Conservation (phyloP, 2,888 invertebrate genomes). For the Athalia rosae region DNA sequence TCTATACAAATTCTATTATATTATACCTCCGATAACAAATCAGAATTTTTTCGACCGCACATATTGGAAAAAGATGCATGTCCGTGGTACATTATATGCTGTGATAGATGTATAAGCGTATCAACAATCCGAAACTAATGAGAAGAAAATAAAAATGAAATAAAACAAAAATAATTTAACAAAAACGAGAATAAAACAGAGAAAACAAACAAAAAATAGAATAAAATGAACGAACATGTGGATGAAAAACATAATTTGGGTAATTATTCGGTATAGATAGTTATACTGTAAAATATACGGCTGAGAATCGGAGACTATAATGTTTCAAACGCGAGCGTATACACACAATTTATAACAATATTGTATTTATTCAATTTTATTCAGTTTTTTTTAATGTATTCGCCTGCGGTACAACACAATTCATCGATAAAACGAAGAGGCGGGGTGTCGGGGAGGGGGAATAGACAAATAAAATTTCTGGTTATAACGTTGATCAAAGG, state of each 20-base stretch:
- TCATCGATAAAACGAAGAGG: no score
- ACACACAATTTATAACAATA: no score
- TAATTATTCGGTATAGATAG: background rate
- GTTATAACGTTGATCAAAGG: no score
- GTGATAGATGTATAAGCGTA: slow-evolving; percentile 69
- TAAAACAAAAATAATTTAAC: slow-evolving; percentile 33
- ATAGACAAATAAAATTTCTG: no score
- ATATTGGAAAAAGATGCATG: background rate
- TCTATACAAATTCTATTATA: no score
- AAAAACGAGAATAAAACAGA: no score
- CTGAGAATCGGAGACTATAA: background rate
- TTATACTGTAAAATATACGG: background rate
- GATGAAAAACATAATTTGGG: slow-evolving; percentile 17
- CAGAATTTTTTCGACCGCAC: background rate
- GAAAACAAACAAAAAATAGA: slow-evolving; percentile 32
- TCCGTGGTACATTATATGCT: slow-evolving; percentile 58
- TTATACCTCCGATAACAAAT: no score
- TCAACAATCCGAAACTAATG: slow-evolving; percentile 64
- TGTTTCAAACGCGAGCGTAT: background rate
- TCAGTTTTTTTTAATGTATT: no score
- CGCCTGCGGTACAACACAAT: no score
- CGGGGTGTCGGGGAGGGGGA: no score
- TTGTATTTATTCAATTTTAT: no score
- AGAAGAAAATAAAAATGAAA: slow-evolving; percentile 45
- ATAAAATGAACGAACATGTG: slow-evolving; percentile 37